Conservation (phyloP, 2,113 vertebrate species). For the Oryzias woworae region DNA sequence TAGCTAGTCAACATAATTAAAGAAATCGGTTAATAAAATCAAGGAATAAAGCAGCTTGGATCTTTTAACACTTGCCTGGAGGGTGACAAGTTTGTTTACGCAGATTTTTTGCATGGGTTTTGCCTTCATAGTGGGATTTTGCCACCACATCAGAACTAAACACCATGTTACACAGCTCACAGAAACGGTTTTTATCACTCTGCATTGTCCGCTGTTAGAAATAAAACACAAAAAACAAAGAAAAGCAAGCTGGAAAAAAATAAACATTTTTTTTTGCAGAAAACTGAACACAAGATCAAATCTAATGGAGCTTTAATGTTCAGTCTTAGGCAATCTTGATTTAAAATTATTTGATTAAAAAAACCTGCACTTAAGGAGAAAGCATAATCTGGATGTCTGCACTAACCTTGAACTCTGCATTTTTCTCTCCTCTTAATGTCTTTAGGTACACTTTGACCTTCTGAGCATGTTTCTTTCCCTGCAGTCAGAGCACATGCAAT, state of each 20-base stretch:
- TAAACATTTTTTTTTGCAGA: background rate
- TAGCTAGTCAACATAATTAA: background rate
- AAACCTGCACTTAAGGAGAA: background rate
- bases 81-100: constrained; percentile 57
- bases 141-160: constrained; percentile 79
- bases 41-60: background rate
- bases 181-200: constrained; percentile 76
- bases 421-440: constrained; percentile 63
- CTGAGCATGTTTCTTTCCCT: constrained; percentile 86
- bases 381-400: background rate
- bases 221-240: background rate
- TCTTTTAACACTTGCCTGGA: constrained; percentile 40
- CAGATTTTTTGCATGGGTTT: constrained; percentile 80
- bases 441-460: constrained; percentile 80
- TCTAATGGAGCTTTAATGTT: background rate
- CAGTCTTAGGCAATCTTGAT: no score
- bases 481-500: constrained; percentile 22
- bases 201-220: constrained; percentile 62
- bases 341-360: background rate
- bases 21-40: background rate
- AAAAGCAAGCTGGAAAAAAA: constrained; percentile 6
- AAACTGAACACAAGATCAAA: background rate
- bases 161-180: constrained; percentile 81
- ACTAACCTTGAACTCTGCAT: constrained; percentile 58
- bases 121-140: constrained; percentile 80